Conservation (phyloP, 2,797 vertebrate species). For the Myotis planiceps region DNA sequence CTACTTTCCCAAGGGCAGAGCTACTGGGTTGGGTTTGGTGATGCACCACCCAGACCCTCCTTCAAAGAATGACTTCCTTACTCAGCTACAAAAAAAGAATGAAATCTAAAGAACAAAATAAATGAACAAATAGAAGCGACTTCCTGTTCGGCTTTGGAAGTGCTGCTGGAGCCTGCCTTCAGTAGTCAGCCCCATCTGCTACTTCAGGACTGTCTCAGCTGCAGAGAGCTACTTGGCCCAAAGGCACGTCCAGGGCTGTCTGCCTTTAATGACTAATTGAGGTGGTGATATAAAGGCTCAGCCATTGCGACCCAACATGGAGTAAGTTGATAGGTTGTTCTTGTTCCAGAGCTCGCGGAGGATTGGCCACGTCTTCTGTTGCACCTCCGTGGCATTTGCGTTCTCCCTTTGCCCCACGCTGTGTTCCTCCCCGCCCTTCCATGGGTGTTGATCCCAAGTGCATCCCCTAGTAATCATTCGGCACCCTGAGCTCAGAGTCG, state of each 20-base stretch:
- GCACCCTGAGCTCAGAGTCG: not conserved
- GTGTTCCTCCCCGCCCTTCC: not conserved
- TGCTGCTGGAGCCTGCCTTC: not conserved
- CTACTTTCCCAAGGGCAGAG: conserved; percentile 9
- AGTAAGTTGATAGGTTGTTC: not conserved
- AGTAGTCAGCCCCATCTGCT: not conserved
- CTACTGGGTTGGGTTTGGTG: not conserved
- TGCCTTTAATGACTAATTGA: too few relatives aligned
- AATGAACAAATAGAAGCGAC: not conserved
- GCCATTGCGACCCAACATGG: not conserved
- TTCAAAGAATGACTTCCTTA: not conserved
- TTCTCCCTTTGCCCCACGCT: not conserved
- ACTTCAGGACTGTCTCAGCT: not conserved
- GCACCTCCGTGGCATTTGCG: not conserved
- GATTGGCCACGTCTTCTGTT: not conserved
- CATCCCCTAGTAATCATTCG: not conserved
- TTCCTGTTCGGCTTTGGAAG: not conserved
- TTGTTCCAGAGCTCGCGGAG: not conserved
- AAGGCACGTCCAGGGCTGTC: not conserved
- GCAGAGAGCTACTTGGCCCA: not conserved
- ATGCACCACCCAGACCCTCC: not conserved
- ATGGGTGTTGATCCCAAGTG: not conserved
- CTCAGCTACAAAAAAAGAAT: not conserved
- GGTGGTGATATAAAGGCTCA: not conserved
- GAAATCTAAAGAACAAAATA: not conserved